Percentiles rank a stretch among this genome's conserved stretches.
Conservation (phyloP, 1,140 invertebrate species). For the Prorops nasuta region DNA sequence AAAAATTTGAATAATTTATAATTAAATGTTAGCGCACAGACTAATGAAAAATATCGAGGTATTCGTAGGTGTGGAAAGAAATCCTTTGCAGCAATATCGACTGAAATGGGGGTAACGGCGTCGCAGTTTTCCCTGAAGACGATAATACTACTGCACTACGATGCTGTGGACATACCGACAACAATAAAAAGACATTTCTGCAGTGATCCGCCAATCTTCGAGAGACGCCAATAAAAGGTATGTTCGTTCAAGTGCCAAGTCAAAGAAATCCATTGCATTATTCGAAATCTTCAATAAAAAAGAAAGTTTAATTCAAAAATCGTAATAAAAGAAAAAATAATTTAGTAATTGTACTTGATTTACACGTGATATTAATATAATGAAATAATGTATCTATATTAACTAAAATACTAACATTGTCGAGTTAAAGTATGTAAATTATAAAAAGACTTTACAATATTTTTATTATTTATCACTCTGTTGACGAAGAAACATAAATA, state of each 20-base stretch:
- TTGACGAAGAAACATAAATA: no score
- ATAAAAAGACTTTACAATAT: no score
- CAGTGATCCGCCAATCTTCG: slow-evolving; percentile 36
- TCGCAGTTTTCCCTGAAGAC: background rate
- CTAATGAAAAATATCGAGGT: slow-evolving; percentile 7
- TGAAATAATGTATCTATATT: no score
- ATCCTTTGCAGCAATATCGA: slow-evolving; percentile 9
- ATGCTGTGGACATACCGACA: background rate
- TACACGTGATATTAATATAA: no score
- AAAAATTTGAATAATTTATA: background rate
- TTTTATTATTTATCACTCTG: no score
- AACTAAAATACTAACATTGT: no score
- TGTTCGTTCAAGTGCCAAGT: slow-evolving; percentile 31
- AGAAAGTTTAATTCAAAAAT: no score
- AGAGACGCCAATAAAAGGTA: slow-evolving; percentile 28
- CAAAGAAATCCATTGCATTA: slow-evolving; percentile 12
- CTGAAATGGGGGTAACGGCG: background rate
- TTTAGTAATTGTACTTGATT: no score
- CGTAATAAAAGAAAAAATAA: no score
- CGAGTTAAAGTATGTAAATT: no score
- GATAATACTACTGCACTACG: background rate
- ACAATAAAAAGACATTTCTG: slow-evolving; percentile 13
- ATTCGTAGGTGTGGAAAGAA: slow-evolving; percentile 10
- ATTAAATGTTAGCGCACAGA: background rate
- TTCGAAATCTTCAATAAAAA: no score